Base-by-base conservation (phyloP, 2,888 invertebrate species). In the Serripes groenlandicus region DNA sequence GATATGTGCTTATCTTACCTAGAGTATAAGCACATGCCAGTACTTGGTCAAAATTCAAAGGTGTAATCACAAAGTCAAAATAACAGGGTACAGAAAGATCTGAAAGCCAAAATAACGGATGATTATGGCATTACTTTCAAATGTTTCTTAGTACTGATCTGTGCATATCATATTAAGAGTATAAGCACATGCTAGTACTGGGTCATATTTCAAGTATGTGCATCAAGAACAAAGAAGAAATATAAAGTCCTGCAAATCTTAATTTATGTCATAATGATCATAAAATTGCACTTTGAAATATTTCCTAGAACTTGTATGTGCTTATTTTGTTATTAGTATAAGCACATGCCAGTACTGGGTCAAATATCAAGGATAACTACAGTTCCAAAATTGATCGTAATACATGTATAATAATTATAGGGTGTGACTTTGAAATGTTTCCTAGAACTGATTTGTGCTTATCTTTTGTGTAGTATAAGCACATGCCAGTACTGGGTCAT, bases 261-360 rank as follows among this genome's bases (percentile, higher is more conserved):
- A 11, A 11, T 3, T 26, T 3, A 23, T 5, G 3, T 1, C 1
- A 26, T 56, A 2, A n/a, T 11, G 42, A 11, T 42, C 18, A 42
- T 42, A 26, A 56, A 56, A 5, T 3, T 26, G n/a, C 11, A 21
- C 1, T 42, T 56, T 30, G 15, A n/a, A 62, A 32, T 71, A 15
- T 52, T 26, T 35, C 37, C 37, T 56, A 7, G 75, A 56, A 75
- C 75, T 21, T 11, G 9, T 71, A n/a, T 80, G 54, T 54, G 62
- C 35, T 56, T n/a, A 64, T 56, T 28, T 28, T 26, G 9, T 66
- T 42, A 26, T 9, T 18, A 37, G 34, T 69, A 56, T 75, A 68
- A 81, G 81, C 81, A 81, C 81, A 81, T 81, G 77, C 49, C 81
- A 56, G 76, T 81, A 71, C 76, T 73, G 23, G 75, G 80, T 37